A percentile compares a stretch with the other conserved stretches of the same genome.
Conservation (phyloP, 2,797 vertebrate species). For the Sylvilagus floridanus region DNA sequence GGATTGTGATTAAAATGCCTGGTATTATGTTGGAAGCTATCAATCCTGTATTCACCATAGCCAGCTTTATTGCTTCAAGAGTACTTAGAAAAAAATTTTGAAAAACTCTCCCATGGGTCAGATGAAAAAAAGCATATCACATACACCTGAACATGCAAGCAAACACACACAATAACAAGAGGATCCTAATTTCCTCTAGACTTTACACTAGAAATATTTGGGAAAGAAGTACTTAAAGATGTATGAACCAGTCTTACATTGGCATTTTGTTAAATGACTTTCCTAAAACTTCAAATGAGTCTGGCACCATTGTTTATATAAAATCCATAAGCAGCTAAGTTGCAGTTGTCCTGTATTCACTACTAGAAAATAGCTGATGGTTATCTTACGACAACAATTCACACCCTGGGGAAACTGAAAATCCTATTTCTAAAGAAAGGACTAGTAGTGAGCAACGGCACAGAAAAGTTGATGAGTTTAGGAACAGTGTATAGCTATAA, state of each 20-base stretch:
- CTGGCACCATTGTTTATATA: constrained; percentile 26
- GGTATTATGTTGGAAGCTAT: constrained; percentile 8
- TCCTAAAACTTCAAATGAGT: constrained; percentile 46
- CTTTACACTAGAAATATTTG: constrained; percentile 26
- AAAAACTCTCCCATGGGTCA: constrained; percentile 42
- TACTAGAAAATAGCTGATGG: constrained; percentile 49
- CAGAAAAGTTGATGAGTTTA: background rate
- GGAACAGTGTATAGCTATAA: background rate
- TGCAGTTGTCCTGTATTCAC: background rate
- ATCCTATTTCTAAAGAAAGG: constrained; percentile 23
- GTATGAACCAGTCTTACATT: background rate
- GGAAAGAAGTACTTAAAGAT: constrained; percentile 21
- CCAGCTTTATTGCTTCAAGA: constrained; percentile 35
- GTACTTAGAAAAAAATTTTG: background rate
- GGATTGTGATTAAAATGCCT: constrained; percentile 25
- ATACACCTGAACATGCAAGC: background rate
- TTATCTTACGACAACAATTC: constrained; percentile 47
- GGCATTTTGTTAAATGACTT: constrained; percentile 37
- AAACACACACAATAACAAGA: background rate
- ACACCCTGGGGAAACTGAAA: constrained; percentile 52
- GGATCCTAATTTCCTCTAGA: background rate
- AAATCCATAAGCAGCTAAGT: constrained; percentile 31
- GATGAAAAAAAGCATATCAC: background rate
- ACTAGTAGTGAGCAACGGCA: background rate
- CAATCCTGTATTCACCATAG: background rate